Evolutionary conservation across 2,888 invertebrate species (phyloP), one percentile per base, ranked within the genome.

Genomic region (Micoletzkya japonica): DNA sequence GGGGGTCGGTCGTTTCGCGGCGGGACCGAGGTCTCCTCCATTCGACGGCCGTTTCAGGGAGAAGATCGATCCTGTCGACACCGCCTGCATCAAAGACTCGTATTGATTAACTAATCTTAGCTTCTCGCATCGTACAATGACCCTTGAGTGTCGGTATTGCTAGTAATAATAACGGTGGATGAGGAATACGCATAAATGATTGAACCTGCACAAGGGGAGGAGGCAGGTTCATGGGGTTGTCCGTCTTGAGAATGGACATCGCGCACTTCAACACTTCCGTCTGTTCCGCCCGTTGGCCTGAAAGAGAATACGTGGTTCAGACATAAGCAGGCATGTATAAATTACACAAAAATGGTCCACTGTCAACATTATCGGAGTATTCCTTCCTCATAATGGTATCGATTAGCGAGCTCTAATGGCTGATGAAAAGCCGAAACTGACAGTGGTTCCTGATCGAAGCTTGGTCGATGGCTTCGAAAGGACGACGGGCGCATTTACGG

Each of bases 401-500:
- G 10, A 56, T 24, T 54, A 54, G 10, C 26, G 26, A 26, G 7
- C 4, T 7, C 6, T 20, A 6, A 59, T 36, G 2, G n/a, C 6
- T 17, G 20, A 14, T 30, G 10, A 39, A 39, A 28, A 4, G 6
- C 37, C 20, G 34, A n/a, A 28, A 39, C 58, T 34, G 4, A 60
- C 63, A 63, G 50, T 63, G 50, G 24, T 26, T 34, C 37, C 34
- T 63, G 50, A 80, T 70, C 24, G 75, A 70, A 26, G 76, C 73
- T 10, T 68, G 69, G 61, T 80, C 77, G 39, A 81, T 71, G n/a
- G 64, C 50, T 10, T 63, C 71, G 63, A 72, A 73, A 6, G 81
- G 80, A 24, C 72, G 71, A 17, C 81, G 70, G 0, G 79, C 74
- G 28, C 77, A 34, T 60, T 76, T 77, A 2, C 77, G 49, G 3